Conservation (phyloP, 2,888 invertebrate genomes). For the Scaptomyza tumidula region DNA sequence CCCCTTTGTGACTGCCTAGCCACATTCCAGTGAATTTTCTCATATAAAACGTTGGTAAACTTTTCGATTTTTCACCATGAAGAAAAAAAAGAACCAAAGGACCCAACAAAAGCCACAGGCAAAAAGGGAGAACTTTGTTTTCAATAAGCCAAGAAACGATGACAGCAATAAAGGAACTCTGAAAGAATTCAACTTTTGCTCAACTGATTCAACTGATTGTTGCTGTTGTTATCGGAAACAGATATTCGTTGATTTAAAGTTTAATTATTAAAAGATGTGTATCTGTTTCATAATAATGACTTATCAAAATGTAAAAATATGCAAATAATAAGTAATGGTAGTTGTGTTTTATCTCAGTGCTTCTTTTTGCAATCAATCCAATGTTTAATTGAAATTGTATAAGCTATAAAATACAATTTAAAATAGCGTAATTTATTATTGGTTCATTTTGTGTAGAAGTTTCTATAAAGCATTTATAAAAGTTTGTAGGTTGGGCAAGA, state of each 20-base stretch:
- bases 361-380: too few species aligned
- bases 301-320: too few species aligned
- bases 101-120: slow-evolving; percentile 4
- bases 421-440: background rate
- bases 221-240: background rate
- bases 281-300: too few species aligned
- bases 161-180: slow-evolving; percentile 32
- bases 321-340: too few species aligned
- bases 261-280: too few species aligned
- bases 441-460: background rate
- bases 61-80: slow-evolving; percentile 68
- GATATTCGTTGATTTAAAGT: background rate
- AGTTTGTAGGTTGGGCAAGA: background rate
- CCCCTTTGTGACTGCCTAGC: slow-evolving; percentile 11
- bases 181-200: slow-evolving; percentile 11
- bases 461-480: background rate
- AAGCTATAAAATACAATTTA: background rate
- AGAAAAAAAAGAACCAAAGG: slow-evolving; percentile 11
- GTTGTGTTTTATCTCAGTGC: too few species aligned
- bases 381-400: background rate
- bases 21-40: slow-evolving; percentile 23
- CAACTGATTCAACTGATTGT: background rate
- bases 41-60: slow-evolving; percentile 65
- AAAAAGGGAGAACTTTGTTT: slow-evolving; percentile 56
- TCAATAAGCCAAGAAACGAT: slow-evolving; percentile 64